phyloP scores from a whole-genome alignment of 2,797 vertebrate genomes.

The Mormyrops boulengeri region DNA sequence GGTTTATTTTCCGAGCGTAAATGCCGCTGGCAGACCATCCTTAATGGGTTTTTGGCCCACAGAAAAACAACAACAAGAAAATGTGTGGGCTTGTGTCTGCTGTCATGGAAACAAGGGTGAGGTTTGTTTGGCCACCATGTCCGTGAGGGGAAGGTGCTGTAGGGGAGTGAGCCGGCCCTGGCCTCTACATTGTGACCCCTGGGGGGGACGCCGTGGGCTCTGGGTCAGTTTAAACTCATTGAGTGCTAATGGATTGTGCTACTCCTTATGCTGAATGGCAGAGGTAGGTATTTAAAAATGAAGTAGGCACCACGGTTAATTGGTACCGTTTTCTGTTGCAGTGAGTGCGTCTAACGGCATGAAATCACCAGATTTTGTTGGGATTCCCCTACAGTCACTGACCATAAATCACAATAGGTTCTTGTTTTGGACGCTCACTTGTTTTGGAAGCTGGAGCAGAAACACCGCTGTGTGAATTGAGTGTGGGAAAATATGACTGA shows the following conservation, averaged over 20 bases:
- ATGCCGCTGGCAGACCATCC: conserved; percentile 65
- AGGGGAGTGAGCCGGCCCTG: conserved; percentile 57
- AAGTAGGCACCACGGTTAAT: background rate
- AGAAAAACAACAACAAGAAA: conserved; percentile 86
- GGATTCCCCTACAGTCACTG: background rate
- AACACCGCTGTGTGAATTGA: background rate
- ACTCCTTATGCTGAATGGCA: background rate
- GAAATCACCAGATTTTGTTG: background rate
- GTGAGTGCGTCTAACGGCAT: background rate
- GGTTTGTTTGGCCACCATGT: conserved; percentile 85
- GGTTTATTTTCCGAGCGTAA: conserved; percentile 54
- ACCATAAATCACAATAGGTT: conserved; percentile 7
- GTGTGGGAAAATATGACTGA: background rate
- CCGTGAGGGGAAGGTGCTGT: conserved; percentile 71
- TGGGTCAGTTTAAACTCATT: background rate
- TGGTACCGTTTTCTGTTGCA: background rate
- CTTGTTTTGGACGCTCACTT: background rate
- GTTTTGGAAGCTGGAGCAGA: background rate
- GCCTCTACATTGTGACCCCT: background rate
- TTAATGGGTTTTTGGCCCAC: conserved; percentile 73
- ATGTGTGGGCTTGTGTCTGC: conserved; percentile 91
- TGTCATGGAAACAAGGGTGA: conserved; percentile 87
- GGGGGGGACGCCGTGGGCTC: too few species aligned
- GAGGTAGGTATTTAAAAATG: background rate
- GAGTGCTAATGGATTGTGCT: background rate